phyloP scores from a whole-genome alignment of 2,888 invertebrate genomes.

The Erebia palarica region DNA sequence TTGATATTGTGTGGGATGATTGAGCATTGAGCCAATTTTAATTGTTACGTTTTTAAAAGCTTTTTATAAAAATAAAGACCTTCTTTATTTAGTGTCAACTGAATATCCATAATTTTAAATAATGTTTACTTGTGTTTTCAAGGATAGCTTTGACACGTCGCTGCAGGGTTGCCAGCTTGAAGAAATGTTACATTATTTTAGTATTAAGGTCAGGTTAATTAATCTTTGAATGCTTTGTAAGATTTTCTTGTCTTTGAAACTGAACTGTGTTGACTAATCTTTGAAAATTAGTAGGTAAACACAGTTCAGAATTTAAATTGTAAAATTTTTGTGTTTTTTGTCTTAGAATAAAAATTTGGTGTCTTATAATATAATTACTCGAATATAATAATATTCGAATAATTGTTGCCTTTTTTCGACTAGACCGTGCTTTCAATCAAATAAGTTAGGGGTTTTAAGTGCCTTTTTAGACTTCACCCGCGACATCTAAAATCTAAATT shows the following conservation, averaged over 20 bases:
- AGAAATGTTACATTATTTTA: background rate
- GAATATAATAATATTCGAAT: too few species aligned
- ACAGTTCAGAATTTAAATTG: background rate
- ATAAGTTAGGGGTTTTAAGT: too few species aligned
- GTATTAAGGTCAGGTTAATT: background rate
- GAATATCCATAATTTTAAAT: background rate
- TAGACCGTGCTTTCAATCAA: too few species aligned
- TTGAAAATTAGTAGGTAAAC: too few species aligned
- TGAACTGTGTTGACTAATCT: background rate
- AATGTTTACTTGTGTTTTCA: background rate
- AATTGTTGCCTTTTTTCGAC: too few species aligned
- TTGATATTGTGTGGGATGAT: too few species aligned
- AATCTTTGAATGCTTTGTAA: background rate
- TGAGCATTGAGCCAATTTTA: background rate
- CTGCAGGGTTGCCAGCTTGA: background rate
- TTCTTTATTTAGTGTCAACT: background rate
- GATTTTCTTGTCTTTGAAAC: background rate
- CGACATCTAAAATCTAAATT: too few species aligned
- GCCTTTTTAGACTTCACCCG: too few species aligned
- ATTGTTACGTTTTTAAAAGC: background rate
- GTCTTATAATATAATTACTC: too few species aligned
- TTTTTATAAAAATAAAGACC: background rate
- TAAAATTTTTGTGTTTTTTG: background rate
- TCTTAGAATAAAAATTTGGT: too few species aligned
- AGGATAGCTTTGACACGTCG: background rate